Percentiles rank a stretch among this genome's conserved stretches.
Evolutionary conservation across 37 sponge, comb jelly and placozoan species (phyloP).

Genomic region (Halisarca cf. caerulea): DNA sequence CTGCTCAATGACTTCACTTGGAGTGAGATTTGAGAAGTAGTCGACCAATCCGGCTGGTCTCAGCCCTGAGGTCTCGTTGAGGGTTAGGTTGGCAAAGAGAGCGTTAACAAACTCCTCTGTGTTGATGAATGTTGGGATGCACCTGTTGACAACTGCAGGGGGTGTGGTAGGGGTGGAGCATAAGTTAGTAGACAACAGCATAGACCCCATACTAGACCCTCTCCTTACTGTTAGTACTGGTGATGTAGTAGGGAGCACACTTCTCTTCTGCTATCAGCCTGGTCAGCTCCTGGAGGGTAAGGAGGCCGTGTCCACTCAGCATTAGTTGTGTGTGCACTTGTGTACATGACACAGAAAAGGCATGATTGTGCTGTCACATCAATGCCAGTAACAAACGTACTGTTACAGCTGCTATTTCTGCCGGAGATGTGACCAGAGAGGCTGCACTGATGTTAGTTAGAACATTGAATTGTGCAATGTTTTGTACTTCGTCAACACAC

Average conservation of each 20-base stretch:
- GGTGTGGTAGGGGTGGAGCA: too few species aligned
- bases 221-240: constrained; percentile 61
- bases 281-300: constrained; percentile 29
- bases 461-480: constrained; percentile 33
- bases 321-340: too few species aligned
- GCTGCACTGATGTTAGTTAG: not conserved
- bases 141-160: constrained; percentile 66
- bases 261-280: constrained; percentile 53
- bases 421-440: not conserved
- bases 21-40: constrained; percentile 29
- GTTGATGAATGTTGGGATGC: constrained; percentile 74
- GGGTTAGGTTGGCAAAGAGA: constrained; percentile 28
- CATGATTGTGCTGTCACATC: too few species aligned
- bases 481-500: constrained; percentile 66
- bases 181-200: too few species aligned
- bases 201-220: not conserved
- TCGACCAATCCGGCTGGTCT: not conserved
- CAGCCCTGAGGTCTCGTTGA: constrained; percentile 15
- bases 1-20: constrained; percentile 33
- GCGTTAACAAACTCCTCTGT: constrained; percentile 28
- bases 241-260: constrained; percentile 92
- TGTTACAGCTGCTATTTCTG: not conserved
- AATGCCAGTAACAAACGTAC: too few species aligned
- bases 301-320: not conserved
- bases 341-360: too few species aligned